Conservation (phyloP, 2,797 vertebrate species). For the Emydoidea blandingii region DNA sequence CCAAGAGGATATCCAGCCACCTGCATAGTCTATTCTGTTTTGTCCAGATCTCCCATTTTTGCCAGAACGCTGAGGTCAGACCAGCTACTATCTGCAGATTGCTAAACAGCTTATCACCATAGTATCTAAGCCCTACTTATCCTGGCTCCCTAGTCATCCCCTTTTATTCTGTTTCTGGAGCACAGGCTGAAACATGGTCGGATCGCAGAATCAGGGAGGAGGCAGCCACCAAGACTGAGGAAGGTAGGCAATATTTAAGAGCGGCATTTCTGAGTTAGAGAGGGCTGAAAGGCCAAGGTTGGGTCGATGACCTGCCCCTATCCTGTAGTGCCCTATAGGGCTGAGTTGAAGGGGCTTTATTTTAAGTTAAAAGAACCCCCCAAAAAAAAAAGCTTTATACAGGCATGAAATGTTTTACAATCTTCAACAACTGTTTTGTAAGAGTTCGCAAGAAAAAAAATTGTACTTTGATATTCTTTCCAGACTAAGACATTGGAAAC, state of each 20-base stretch:
- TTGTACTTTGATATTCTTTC: neutral
- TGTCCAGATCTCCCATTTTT: neutral
- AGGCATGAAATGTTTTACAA: neutral
- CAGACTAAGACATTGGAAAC: neutral
- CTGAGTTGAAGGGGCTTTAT: neutral
- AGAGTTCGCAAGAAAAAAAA: neutral
- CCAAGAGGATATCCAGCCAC: neutral
- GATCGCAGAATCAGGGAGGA: rapidly evolving
- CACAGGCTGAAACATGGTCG: neutral
- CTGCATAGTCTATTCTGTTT: neutral
- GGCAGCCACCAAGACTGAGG: neutral
- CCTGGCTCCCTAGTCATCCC: rapidly evolving
- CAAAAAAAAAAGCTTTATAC: too few relatives aligned
- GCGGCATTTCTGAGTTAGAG: neutral
- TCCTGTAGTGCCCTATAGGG: neutral
- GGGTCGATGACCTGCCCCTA: rapidly evolving
- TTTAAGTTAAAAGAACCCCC: neutral
- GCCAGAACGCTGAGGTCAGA: rapidly evolving
- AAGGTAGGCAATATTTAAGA: neutral
- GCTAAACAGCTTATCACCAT: neutral
- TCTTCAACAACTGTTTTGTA: neutral
- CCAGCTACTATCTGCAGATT: neutral
- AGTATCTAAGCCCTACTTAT: neutral
- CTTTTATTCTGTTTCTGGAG: rapidly evolving
- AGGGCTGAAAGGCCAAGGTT: rapidly evolving